Percentiles rank a stretch among this genome's conserved stretches.
Evolutionary conservation across 2,113 vertebrate species (phyloP).

Genomic region (Haemorhous mexicanus): DNA sequence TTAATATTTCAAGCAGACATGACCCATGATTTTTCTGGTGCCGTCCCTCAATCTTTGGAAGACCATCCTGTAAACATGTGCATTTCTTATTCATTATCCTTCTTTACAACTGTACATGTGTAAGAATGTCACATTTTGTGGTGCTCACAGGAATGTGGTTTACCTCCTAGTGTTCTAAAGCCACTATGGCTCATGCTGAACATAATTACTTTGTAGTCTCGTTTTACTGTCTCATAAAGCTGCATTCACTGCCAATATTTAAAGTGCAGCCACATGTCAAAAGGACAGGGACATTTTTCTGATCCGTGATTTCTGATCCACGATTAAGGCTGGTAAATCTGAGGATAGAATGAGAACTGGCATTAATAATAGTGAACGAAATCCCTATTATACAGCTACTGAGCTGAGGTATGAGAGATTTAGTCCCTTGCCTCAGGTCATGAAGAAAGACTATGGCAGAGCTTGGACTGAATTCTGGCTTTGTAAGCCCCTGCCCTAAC

Average conservation of each 20-base stretch:
- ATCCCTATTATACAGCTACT: conserved; percentile 19
- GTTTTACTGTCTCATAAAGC: neutral
- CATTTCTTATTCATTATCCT: neutral
- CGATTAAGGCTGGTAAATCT: conserved; percentile 32
- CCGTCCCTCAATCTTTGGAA: neutral
- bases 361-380: conserved; percentile 35
- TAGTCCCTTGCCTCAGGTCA: conserved; percentile 20
- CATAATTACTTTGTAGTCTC: neutral
- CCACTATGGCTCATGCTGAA: fast-evolving
- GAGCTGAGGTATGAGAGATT: conserved; percentile 16
- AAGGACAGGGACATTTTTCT: conserved; percentile 2
- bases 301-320: conserved; percentile 37
- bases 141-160: neutral
- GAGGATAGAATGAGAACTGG: neutral
- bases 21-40: neutral
- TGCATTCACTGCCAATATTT: neutral
- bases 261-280: conserved; percentile 1
- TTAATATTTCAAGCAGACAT: conserved; percentile 2
- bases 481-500: conserved; percentile 1
- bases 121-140: neutral
- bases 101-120: neutral
- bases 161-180: neutral
- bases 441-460: neutral
- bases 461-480: neutral
- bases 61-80: neutral